Percentiles rank a stretch among this genome's conserved stretches.
These are phyloP conservation scores for Falco berigora DNA, from an alignment of 2,797 vertebrate species.

Conservation along the genomic window DNA sequence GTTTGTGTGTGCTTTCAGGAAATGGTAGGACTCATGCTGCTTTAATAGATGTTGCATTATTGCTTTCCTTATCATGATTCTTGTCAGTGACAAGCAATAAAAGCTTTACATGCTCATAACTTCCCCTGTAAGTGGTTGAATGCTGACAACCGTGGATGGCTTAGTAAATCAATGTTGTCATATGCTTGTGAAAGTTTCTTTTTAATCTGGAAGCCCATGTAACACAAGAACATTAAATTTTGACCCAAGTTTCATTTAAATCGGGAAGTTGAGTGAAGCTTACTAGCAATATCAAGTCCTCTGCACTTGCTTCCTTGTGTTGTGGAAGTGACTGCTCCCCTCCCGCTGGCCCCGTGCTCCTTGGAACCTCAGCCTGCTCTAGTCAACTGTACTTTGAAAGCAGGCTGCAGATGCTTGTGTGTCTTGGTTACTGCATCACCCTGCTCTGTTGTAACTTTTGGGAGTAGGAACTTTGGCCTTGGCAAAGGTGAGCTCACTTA, in stretches of 20 bases:
- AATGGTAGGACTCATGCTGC: neutral
- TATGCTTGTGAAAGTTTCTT: neutral
- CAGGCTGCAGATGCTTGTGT: neutral
- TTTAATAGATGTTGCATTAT: constrained; percentile 22
- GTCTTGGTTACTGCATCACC: neutral
- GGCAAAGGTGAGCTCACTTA: neutral
- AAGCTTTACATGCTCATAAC: constrained; percentile 47
- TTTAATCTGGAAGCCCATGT: neutral
- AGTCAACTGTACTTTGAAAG: neutral
- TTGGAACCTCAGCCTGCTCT: neutral
- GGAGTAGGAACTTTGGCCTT: neutral
- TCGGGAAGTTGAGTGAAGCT: neutral
- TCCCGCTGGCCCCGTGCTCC: neutral
- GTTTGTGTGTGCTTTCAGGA: neutral
- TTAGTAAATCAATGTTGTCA: constrained; percentile 45
- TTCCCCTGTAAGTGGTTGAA: constrained; percentile 46
- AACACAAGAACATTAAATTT: neutral
- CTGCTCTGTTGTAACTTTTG: neutral
- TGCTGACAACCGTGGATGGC: constrained; percentile 17
- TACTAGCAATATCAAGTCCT: neutral
- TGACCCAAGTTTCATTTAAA: neutral
- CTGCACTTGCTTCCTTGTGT: neutral
- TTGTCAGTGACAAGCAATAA: constrained; percentile 53
- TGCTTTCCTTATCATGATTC: constrained; percentile 45
- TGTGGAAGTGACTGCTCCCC: neutral